phyloP scores from a whole-genome alignment of 2,888 invertebrate species.

The Neoitamus cyanurus region DNA sequence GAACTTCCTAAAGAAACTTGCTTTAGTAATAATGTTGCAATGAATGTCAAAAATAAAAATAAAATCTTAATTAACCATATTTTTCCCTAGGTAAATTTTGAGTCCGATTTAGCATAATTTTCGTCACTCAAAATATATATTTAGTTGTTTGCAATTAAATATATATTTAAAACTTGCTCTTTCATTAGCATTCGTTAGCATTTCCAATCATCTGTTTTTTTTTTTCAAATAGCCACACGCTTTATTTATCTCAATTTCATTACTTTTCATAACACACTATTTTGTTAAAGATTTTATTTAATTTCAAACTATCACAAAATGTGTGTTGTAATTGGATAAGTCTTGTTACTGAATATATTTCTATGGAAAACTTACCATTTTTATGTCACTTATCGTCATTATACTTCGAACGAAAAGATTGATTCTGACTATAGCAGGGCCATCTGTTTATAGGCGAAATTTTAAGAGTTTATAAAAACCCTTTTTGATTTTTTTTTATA shows the following conservation, averaged over 20 bases:
- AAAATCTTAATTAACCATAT: conserved; percentile 1
- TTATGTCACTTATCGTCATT: conserved; percentile 98
- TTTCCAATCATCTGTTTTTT: not conserved
- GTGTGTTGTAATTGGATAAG: conserved; percentile 6
- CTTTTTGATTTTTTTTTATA: conserved; percentile 3
- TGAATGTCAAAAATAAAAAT: conserved; percentile 30
- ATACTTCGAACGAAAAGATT: conserved; percentile 99
- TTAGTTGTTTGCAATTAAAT: conserved; percentile 42
- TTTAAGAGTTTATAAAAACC: conserved; percentile 40
- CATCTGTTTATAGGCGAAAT: conserved; percentile 74
- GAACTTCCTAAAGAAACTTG: conserved; percentile 19
- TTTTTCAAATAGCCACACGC: not conserved
- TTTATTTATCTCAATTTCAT: conserved; percentile 6
- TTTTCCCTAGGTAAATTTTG: conserved; percentile 14
- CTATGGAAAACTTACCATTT: conserved; percentile 88
- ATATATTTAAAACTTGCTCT: conserved; percentile 37
- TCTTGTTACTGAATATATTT: conserved; percentile 25
- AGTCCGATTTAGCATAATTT: not conserved
- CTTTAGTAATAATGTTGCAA: conserved; percentile 24
- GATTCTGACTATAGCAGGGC: conserved; percentile 95
- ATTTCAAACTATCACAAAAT: conserved; percentile 32
- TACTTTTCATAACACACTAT: conserved; percentile 9
- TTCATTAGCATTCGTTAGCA: not conserved
- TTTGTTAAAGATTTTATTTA: conserved; percentile 36
- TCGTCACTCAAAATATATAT: conserved; percentile 19